Percentiles rank a stretch among this genome's conserved stretches.
Evolutionary conservation across 2,113 vertebrate species (phyloP).

Genomic region (Proteles cristata): DNA sequence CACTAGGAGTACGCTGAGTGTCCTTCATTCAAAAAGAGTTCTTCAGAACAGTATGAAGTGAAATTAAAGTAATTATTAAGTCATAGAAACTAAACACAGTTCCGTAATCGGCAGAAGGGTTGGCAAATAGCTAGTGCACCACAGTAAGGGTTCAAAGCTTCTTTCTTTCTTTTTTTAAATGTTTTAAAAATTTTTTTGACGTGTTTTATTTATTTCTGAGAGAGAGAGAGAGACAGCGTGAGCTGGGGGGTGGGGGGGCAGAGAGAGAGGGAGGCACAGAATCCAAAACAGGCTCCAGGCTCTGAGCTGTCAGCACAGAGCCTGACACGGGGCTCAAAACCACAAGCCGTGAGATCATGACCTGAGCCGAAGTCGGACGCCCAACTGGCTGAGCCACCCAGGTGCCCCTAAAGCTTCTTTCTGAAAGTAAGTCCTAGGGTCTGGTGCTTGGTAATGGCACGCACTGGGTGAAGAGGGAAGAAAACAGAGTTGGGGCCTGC

Average conservation of each 20-base stretch:
- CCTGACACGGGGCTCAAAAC: no score
- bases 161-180: neutral
- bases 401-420: neutral
- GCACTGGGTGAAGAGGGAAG: slow-evolving; percentile 4
- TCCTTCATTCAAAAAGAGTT: slow-evolving; percentile 79
- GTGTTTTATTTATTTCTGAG: no score
- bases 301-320: no score
- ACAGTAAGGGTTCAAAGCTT: neutral
- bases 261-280: no score
- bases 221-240: no score
- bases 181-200: no score
- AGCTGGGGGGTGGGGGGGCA: no score
- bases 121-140: slow-evolving; percentile 30
- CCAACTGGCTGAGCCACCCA: no score
- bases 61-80: slow-evolving; percentile 83
- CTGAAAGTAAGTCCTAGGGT: neutral
- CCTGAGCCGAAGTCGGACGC: no score
- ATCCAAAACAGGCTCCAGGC: no score
- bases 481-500: neutral
- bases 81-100: slow-evolving; percentile 78
- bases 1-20: slow-evolving; percentile 66
- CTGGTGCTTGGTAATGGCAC: neutral
- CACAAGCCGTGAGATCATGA: no score
- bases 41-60: slow-evolving; percentile 76
- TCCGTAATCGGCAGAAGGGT: slow-evolving; percentile 64